phyloP scores from a whole-genome alignment of 2,888 invertebrate genomes.

The Torymus auratus region DNA sequence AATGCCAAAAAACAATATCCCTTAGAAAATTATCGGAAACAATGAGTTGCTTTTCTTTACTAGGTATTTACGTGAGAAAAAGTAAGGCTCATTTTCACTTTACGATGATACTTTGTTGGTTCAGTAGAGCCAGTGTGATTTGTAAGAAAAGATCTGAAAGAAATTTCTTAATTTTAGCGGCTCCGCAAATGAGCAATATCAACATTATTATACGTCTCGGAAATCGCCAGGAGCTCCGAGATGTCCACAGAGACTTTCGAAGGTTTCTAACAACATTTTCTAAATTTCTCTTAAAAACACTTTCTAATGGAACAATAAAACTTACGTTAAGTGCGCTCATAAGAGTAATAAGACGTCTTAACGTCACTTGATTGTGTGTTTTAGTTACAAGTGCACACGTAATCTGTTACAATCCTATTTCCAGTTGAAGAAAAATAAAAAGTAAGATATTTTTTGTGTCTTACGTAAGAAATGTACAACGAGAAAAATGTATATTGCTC shows the following conservation, averaged over 20 bases:
- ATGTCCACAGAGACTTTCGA: constrained; percentile 4
- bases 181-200: neutral
- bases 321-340: neutral
- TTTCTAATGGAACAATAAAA: constrained; percentile 24
- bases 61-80: too few species aligned
- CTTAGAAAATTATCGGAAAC: too few species aligned
- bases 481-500: too few species aligned
- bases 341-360: neutral
- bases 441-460: too few species aligned
- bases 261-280: constrained; percentile 40
- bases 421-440: too few species aligned
- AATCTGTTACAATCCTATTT: too few species aligned
- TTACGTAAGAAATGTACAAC: too few species aligned
- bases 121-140: neutral
- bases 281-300: constrained; percentile 35
- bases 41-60: too few species aligned
- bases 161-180: neutral
- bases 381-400: too few species aligned
- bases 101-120: neutral
- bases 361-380: neutral
- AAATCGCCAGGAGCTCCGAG: neutral
- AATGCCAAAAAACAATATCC: too few species aligned
- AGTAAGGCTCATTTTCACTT: too few species aligned
- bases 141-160: neutral
- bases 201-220: neutral